Percentiles rank a stretch among this genome's conserved stretches.
Evolutionary conservation across 2,113 vertebrate genomes (phyloP).

Genomic region (Pycnonotus jocosus): DNA sequence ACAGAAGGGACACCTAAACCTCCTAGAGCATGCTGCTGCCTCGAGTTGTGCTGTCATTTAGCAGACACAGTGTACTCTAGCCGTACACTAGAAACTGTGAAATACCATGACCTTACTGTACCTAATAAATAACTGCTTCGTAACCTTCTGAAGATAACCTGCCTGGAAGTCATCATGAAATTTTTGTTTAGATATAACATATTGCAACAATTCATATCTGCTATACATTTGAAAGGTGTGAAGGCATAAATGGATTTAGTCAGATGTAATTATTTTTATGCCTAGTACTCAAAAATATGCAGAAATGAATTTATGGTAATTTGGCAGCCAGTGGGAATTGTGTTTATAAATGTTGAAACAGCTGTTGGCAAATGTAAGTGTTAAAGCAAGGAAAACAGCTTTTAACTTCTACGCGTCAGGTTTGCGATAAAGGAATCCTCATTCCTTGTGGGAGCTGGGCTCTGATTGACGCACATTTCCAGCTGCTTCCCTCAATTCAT

Average conservation of each 20-base stretch:
- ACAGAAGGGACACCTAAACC: neutral
- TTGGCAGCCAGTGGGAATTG: slow-evolving; percentile 68
- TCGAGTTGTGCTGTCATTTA: neutral
- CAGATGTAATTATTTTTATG: slow-evolving; percentile 73
- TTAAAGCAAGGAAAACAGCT: slow-evolving; percentile 65
- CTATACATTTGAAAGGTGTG: slow-evolving; percentile 64
- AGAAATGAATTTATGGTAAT: slow-evolving; percentile 73
- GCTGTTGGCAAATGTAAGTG: slow-evolving; percentile 68
- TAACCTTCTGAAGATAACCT: slow-evolving; percentile 31
- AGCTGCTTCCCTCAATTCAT: neutral
- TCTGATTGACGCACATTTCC: neutral
- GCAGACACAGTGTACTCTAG: neutral
- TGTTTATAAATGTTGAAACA: slow-evolving; percentile 74
- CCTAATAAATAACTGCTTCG: neutral
- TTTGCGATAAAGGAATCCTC: slow-evolving; percentile 21
- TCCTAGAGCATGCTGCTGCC: neutral
- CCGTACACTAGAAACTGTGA: slow-evolving; percentile 5
- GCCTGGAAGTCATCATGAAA: neutral
- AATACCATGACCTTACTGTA: neutral
- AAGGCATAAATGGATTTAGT: slow-evolving; percentile 73
- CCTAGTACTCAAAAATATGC: slow-evolving; percentile 62
- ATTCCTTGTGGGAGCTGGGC: neutral
- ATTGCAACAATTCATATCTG: slow-evolving; percentile 56
- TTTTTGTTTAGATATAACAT: slow-evolving; percentile 57
- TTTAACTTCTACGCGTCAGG: slow-evolving; percentile 17